phyloP scores from a whole-genome alignment of 2,113 vertebrate species.

The Ornithorhynchus anatinus region DNA sequence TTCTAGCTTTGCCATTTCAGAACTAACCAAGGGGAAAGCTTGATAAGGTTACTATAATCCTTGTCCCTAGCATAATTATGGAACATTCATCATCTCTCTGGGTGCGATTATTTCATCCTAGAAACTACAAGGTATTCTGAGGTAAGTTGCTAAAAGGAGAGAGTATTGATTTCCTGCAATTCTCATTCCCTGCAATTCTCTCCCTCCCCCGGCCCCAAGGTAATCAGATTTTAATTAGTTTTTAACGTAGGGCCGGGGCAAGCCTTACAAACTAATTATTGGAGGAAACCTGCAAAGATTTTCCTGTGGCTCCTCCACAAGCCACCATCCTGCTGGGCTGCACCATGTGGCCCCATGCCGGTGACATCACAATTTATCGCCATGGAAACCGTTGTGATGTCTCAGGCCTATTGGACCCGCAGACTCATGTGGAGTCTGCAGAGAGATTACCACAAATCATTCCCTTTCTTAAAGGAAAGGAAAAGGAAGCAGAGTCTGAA shows the following conservation, averaged over 20 bases:
- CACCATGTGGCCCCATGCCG: not conserved
- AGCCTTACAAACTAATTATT: not conserved
- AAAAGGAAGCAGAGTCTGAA: too few species aligned
- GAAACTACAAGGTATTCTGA: not conserved
- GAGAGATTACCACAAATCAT: not conserved
- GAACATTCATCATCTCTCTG: not conserved
- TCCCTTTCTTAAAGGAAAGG: not conserved
- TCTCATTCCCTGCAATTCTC: not conserved
- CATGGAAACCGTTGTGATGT: too few species aligned
- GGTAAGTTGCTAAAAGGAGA: not conserved
- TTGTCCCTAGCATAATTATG: not conserved
- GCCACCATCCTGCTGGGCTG: not conserved
- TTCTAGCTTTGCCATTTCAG: not conserved
- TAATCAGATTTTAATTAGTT: not conserved
- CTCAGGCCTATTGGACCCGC: not conserved
- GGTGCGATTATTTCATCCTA: not conserved
- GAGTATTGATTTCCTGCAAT: not conserved
- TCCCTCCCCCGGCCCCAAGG: not conserved
- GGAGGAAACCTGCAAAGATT: not conserved
- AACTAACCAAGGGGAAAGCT: not conserved
- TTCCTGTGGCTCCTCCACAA: not conserved
- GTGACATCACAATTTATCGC: too few species aligned
- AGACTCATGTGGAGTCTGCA: not conserved
- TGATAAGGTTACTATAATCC: fast-evolving
- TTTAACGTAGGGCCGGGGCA: not conserved